A percentile compares a stretch with the other conserved stretches of the same genome.
These are phyloP conservation scores for Leucophenga montana DNA, from an alignment of 2,888 invertebrate genomes.

Conservation along the genomic window DNA sequence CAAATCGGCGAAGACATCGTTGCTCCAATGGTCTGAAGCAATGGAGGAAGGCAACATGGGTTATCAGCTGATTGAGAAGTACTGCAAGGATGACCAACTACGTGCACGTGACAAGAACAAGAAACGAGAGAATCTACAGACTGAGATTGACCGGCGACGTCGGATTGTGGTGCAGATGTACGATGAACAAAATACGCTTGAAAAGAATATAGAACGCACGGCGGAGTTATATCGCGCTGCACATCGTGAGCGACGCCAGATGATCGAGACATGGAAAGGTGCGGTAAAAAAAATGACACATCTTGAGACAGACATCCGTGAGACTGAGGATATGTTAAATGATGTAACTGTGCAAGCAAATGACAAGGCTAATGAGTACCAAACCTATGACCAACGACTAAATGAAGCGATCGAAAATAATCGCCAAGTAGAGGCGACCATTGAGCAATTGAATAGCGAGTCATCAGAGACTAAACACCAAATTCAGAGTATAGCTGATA, in stretches of 20 bases:
- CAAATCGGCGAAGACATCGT: conserved; percentile 77
- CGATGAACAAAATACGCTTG: conserved; percentile 75
- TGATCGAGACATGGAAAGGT: conserved; percentile 83
- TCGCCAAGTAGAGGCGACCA: conserved; percentile 72
- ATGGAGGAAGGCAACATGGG: conserved; percentile 81
- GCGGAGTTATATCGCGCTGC: conserved; percentile 75
- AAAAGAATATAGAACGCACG: conserved; percentile 75
- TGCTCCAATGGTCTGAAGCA: conserved; percentile 82
- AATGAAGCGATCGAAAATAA: conserved; percentile 75
- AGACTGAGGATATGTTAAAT: conserved; percentile 72
- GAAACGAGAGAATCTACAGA: conserved; percentile 75
- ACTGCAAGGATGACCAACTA: conserved; percentile 81
- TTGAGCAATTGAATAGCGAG: conserved; percentile 71
- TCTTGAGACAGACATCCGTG: conserved; percentile 79
- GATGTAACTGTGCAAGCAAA: conserved; percentile 57
- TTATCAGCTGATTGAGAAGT: conserved; percentile 80
- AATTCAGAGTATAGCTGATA: conserved; percentile 68
- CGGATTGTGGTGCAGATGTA: conserved; percentile 73
- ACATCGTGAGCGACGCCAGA: conserved; percentile 79
- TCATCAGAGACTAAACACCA: conserved; percentile 69
- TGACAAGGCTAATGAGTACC: conserved; percentile 70
- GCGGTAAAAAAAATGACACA: conserved; percentile 81
- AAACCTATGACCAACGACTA: conserved; percentile 74
- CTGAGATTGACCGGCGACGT: conserved; percentile 74
- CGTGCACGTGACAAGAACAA: conserved; percentile 78